Base-by-base conservation (phyloP, 1,140 invertebrate species). In the Antheraea pernyi region DNA sequence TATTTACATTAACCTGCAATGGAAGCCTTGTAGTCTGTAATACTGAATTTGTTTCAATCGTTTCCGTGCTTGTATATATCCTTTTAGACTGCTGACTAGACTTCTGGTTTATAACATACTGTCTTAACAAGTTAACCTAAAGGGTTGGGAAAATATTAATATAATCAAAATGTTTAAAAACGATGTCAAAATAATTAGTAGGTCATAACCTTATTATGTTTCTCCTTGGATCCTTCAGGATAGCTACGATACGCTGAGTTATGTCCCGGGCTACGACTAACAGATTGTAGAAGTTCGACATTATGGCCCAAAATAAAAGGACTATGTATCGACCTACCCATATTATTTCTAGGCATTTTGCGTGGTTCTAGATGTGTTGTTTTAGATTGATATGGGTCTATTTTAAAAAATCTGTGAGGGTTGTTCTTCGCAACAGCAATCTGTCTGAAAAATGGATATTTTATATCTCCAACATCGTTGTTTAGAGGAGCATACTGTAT, bases 201-300 rank as follows among this genome's bases (percentile, higher is more conserved):
- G 46, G 39, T 30, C 22, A 30, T 53, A 58, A 75, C 73, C 73
- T 69, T 69, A n/a, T 61, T 69, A 3, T 58, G 59, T 18, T 68
- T 68, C 4, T 67, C 36, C 13, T 37, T n/a, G 4, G 19, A 18
- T 37, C 46, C 48, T 68, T 63, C 42, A 11, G 68, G 19, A 59
- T 66, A 69, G 18, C 37, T 74, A 39, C 69, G 70, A 19, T 76
- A 74, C 0, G 74, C 70, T 39, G 70, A 67, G 68, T 76, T 72
- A 42, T 71, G 68, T 6, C 70, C 74, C 19, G 72, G 67, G 46
- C 64, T 71, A 7, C 65, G 59, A n/a, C 70, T 74, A 0, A 71
- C 70, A 22, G 70, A 67, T 37, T 68, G 37, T 9, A 65, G 19
- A 11, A 75, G 53, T 69, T 78, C 68, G 18, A 69, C 22, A 65